A percentile compares a stretch with the other conserved stretches of the same genome.
These are phyloP conservation scores for Aphidius gifuensis DNA, from an alignment of 1,140 invertebrate species.

Conservation along the genomic window DNA sequence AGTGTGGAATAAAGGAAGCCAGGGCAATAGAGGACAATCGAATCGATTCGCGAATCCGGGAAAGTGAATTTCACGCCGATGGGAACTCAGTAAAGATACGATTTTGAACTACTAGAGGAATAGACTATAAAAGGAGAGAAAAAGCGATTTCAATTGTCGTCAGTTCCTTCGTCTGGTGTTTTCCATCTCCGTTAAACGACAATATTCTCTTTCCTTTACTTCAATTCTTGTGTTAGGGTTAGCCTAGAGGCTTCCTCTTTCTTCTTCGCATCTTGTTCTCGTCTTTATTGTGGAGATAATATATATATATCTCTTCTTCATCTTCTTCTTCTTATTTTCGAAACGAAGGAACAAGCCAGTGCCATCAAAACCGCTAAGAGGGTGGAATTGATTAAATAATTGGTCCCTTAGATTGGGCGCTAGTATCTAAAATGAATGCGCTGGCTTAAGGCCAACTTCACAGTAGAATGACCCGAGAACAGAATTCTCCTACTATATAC, in stretches of 20 bases:
- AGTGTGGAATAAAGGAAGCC: constrained; percentile 3
- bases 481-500: not conserved
- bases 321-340: constrained; percentile 27
- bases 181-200: not conserved
- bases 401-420: constrained; percentile 53
- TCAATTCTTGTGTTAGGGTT: constrained; percentile 1
- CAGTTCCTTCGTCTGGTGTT: constrained; percentile 19
- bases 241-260: not conserved
- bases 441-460: constrained; percentile 47
- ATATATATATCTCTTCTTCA: constrained; percentile 14
- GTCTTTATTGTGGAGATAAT: not conserved
- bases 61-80: constrained; percentile 23
- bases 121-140: constrained; percentile 21
- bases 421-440: constrained; percentile 55
- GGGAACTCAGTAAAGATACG: constrained; percentile 25
- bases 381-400: constrained; percentile 58
- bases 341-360: constrained; percentile 31
- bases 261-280: constrained; percentile 4
- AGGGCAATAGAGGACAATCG: constrained; percentile 12
- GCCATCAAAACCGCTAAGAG: constrained; percentile 47
- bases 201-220: not conserved
- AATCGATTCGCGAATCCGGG: constrained; percentile 18
- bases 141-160: constrained; percentile 49
- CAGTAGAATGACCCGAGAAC: constrained; percentile 24
- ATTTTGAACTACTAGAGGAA: constrained; percentile 20